These are phyloP conservation scores for Calonectris borealis DNA, from an alignment of 2,113 vertebrate species.

Conservation along the genomic window DNA sequence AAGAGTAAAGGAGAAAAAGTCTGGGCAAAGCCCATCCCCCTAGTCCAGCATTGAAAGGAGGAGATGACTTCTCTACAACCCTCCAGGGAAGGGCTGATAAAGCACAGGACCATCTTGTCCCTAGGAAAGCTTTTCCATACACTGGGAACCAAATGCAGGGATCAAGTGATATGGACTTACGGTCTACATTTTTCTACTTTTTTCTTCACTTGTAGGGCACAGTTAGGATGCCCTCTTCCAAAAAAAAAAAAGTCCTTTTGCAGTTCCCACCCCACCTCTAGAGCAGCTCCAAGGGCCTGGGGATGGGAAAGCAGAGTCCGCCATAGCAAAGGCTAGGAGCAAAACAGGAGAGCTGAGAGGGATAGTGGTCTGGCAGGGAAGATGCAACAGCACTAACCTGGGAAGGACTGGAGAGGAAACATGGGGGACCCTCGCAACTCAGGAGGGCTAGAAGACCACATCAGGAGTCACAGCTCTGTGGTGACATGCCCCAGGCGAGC, in stretches of 20 bases:
- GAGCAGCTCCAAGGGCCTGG: background rate
- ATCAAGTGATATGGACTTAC: background rate
- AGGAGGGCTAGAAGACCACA: background rate
- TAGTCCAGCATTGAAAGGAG: background rate
- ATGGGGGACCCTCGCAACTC: rapidly evolving
- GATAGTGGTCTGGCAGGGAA: background rate
- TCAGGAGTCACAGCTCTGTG: background rate
- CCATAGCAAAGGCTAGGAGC: background rate
- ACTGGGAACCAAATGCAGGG: background rate
- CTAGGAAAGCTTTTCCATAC: background rate
- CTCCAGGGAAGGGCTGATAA: background rate
- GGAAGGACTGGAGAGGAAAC: background rate
- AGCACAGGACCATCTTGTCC: background rate
- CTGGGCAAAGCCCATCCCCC: background rate
- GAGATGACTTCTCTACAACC: no score
- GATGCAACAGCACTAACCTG: background rate
- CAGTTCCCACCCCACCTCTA: background rate
- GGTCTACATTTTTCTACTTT: background rate
- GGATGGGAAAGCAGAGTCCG: background rate
- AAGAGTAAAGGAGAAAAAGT: background rate
- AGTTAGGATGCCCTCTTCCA: rapidly evolving
- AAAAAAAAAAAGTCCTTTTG: background rate
- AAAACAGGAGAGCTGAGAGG: background rate
- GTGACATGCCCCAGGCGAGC: rapidly evolving
- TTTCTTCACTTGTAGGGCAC: background rate